A percentile compares a stretch with the other conserved stretches of the same genome.
phyloP scores from a whole-genome alignment of 2,113 vertebrate species.

The Pterocles gutturalis region DNA sequence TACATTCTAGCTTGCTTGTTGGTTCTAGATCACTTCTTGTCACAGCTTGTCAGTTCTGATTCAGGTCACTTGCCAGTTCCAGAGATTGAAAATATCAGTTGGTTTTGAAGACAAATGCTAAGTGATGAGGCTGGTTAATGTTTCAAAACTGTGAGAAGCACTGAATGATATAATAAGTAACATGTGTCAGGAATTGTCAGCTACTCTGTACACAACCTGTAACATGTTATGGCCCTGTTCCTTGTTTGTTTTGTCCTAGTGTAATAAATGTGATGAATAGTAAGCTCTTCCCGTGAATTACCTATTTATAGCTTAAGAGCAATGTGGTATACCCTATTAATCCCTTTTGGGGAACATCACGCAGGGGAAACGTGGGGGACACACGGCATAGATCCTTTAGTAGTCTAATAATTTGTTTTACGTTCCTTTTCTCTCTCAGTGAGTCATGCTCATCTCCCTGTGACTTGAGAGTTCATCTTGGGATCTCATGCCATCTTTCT shows the following conservation, averaged over 20 bases:
- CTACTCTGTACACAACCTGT: not conserved
- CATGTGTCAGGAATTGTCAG: not conserved
- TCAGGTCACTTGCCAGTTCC: too few species aligned
- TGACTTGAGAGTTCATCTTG: conserved; percentile 70
- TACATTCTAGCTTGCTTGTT: too few species aligned
- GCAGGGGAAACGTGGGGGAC: not conserved
- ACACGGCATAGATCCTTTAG: not conserved
- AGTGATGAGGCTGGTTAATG: rapidly evolving
- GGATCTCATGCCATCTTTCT: conserved; percentile 64
- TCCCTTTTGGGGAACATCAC: not conserved
- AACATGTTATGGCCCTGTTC: not conserved
- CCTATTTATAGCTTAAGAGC: not conserved
- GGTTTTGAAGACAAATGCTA: not conserved
- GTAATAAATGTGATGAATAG: not conserved
- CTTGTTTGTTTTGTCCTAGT: not conserved
- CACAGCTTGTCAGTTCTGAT: too few species aligned
- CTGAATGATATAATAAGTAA: not conserved
- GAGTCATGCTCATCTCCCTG: conserved; percentile 50
- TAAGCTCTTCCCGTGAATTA: not conserved
- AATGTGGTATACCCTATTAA: not conserved
- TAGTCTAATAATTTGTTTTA: not conserved
- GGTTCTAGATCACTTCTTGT: too few species aligned
- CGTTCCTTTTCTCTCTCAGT: not conserved
- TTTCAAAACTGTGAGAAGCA: not conserved
- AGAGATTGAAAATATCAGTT: not conserved